phyloP scores from a whole-genome alignment of 2,888 invertebrate species.

The Diadegma fenestrale region DNA sequence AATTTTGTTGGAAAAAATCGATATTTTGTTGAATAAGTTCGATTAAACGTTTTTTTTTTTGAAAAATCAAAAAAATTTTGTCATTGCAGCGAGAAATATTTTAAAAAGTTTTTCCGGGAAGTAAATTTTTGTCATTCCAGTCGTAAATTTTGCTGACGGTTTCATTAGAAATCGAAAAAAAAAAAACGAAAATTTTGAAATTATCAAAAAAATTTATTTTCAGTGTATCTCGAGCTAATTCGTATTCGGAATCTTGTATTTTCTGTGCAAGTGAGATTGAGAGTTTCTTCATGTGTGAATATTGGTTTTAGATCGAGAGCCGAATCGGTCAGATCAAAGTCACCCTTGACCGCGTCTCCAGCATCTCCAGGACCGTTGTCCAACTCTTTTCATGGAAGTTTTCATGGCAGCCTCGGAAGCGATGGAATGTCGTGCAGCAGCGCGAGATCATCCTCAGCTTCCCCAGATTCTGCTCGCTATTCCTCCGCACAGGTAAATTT shows the following conservation, averaged over 20 bases:
- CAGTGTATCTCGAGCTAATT: background rate
- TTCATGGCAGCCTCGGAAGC: constrained; percentile 83
- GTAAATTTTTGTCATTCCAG: too few species aligned
- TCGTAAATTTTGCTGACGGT: too few species aligned
- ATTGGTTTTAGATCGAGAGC: constrained; percentile 81
- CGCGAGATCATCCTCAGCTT: constrained; percentile 83
- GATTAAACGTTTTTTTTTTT: too few species aligned
- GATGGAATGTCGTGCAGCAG: constrained; percentile 84
- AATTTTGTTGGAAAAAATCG: too few species aligned
- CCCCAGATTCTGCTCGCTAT: constrained; percentile 83
- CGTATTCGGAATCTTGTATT: background rate
- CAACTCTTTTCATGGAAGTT: constrained; percentile 83
- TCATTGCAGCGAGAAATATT: too few species aligned
- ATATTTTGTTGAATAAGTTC: too few species aligned
- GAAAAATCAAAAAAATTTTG: too few species aligned
- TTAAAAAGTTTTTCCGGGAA: too few species aligned
- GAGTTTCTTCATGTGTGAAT: background rate
- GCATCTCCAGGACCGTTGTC: constrained; percentile 82
- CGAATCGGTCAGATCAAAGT: constrained; percentile 83
- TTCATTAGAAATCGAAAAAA: too few species aligned
- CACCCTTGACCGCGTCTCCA: constrained; percentile 83
- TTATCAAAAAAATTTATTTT: too few species aligned
- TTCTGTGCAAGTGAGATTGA: background rate
- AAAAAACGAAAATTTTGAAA: too few species aligned
- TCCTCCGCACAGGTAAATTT: constrained; percentile 81